Evolutionary conservation across 2,113 vertebrate genomes (phyloP).

Genomic region (Nycticebus coucang): DNA sequence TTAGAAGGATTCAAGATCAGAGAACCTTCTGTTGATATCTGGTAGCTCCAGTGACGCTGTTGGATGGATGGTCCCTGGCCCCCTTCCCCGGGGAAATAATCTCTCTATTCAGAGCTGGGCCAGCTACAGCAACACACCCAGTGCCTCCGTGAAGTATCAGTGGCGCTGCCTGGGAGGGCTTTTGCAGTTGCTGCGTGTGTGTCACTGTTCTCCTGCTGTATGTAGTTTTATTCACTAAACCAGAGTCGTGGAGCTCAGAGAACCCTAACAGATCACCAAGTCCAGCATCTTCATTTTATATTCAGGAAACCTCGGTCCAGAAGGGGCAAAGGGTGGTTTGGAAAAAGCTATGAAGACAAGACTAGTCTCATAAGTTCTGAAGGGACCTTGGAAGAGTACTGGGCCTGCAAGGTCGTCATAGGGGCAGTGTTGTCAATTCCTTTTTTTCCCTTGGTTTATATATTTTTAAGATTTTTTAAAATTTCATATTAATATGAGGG

Average conservation of each 20-base stretch:
- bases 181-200: background rate
- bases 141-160: accelerated
- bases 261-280: background rate
- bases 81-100: background rate
- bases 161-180: too few species aligned
- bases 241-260: background rate
- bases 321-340: background rate
- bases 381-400: background rate
- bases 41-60: background rate
- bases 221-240: background rate
- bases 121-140: accelerated
- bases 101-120: background rate
- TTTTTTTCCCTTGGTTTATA: background rate
- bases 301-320: background rate
- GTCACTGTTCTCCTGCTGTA: background rate
- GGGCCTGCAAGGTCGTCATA: background rate
- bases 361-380: background rate
- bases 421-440: background rate
- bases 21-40: background rate
- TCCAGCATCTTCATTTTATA: background rate
- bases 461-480: too few species aligned
- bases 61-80: background rate
- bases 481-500: too few species aligned
- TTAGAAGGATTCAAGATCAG: background rate
- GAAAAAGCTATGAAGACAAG: background rate